Percentiles rank a stretch among this genome's conserved stretches.
Evolutionary conservation across 2,888 invertebrate genomes (phyloP).

Genomic region (Geotrupes spiniger): DNA sequence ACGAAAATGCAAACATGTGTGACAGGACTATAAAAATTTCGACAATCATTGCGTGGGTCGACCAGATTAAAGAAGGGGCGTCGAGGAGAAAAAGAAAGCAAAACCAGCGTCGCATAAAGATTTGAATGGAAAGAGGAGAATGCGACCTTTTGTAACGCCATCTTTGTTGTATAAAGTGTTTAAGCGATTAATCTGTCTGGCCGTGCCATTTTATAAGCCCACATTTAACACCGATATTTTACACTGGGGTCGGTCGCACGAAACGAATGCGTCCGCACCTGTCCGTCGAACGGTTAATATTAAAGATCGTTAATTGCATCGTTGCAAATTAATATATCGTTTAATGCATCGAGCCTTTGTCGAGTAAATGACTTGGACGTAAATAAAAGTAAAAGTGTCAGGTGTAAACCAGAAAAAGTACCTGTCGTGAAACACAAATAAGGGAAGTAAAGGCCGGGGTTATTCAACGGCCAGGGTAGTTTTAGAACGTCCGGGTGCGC

Average conservation of each 20-base stretch:
- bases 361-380: constrained; percentile 1
- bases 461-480: constrained; percentile 12
- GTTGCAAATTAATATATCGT: not conserved
- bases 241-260: too few species aligned
- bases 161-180: constrained; percentile 16
- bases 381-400: constrained; percentile 21
- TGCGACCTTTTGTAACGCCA: constrained; percentile 8
- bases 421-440: constrained; percentile 19
- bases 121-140: constrained; percentile 11
- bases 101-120: constrained; percentile 15
- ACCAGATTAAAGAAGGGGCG: constrained; percentile 17
- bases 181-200: constrained; percentile 17
- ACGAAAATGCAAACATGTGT: constrained; percentile 25
- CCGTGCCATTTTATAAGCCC: not conserved
- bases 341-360: not conserved
- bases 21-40: constrained; percentile 21
- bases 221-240: too few species aligned
- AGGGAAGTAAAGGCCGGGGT: constrained; percentile 18
- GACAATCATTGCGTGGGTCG: constrained; percentile 23
- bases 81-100: constrained; percentile 11
- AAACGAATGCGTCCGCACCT: not conserved
- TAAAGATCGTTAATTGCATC: not conserved
- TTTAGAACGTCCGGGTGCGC: not conserved
- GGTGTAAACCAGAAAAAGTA: constrained; percentile 16
- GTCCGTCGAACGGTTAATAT: not conserved